These are phyloP conservation scores for Formica aserva DNA, from an alignment of 2,888 invertebrate genomes.

Conservation along the genomic window DNA sequence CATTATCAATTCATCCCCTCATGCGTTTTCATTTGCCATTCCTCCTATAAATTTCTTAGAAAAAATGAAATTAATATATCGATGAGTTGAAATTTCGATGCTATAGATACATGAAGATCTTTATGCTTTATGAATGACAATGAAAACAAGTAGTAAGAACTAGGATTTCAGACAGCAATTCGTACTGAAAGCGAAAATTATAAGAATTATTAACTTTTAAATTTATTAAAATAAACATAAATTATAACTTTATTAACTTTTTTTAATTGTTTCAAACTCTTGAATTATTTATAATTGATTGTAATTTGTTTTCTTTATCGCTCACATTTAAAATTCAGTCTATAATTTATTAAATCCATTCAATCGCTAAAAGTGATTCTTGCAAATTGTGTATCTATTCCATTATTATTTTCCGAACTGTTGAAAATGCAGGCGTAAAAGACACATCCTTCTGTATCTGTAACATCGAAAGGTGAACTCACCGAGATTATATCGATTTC, in stretches of 20 bases:
- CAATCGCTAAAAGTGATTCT: background rate
- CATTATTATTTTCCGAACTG: background rate
- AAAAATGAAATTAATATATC: constrained; percentile 9
- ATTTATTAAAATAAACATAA: too few species aligned
- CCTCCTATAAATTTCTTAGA: background rate
- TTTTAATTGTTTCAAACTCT: background rate
- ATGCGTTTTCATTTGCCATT: background rate
- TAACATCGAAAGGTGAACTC: constrained; percentile 40
- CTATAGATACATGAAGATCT: constrained; percentile 15
- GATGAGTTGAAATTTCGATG: constrained; percentile 43
- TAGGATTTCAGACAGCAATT: background rate
- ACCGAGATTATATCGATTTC: constrained; percentile 33
- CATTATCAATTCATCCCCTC: background rate
- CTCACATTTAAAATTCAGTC: background rate
- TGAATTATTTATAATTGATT: background rate
- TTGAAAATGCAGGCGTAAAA: background rate
- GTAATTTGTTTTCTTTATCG: background rate
- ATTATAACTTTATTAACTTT: background rate
- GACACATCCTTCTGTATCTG: constrained; percentile 21
- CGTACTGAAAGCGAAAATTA: background rate
- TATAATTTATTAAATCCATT: background rate
- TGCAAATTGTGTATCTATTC: background rate
- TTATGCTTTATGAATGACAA: too few species aligned
- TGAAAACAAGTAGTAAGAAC: background rate
- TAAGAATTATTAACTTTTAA: background rate